phyloP scores from a whole-genome alignment of 2,113 vertebrate genomes.

The Daubentonia madagascariensis region DNA sequence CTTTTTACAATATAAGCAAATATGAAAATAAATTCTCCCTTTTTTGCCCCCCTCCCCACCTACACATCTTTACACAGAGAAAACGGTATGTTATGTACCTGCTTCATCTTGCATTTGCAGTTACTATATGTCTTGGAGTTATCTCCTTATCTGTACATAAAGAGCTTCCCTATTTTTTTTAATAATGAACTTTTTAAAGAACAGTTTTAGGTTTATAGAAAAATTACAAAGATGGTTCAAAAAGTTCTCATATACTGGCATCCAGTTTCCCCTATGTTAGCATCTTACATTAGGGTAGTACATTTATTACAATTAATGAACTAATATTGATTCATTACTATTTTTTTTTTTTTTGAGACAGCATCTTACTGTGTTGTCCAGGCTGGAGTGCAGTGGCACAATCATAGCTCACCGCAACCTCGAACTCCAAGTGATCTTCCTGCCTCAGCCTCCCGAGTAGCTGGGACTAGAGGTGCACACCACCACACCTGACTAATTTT shows the following conservation, averaged over 20 bases:
- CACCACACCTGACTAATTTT: no score
- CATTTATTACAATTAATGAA: background rate
- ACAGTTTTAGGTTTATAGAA: background rate
- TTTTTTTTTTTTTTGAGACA: no score
- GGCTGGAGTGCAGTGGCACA: no score
- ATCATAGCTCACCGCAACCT: no score
- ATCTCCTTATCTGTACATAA: no score
- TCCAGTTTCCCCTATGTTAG: background rate
- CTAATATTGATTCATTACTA: no score
- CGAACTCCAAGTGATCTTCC: no score
- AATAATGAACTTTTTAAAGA: background rate
- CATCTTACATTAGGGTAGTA: background rate
- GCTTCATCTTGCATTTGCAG: background rate
- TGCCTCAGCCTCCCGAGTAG: no score
- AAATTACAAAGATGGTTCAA: background rate
- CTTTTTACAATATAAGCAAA: background rate
- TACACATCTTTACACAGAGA: background rate
- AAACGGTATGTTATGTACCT: accelerated
- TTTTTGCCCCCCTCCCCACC: no score
- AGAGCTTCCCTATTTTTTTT: background rate
- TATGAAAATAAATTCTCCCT: background rate
- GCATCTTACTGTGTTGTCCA: no score
- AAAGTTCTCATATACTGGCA: background rate
- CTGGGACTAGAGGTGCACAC: no score
- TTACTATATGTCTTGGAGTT: background rate